These are phyloP conservation scores for Muscicapa striata DNA, from an alignment of 2,797 vertebrate species.

Conservation along the genomic window DNA sequence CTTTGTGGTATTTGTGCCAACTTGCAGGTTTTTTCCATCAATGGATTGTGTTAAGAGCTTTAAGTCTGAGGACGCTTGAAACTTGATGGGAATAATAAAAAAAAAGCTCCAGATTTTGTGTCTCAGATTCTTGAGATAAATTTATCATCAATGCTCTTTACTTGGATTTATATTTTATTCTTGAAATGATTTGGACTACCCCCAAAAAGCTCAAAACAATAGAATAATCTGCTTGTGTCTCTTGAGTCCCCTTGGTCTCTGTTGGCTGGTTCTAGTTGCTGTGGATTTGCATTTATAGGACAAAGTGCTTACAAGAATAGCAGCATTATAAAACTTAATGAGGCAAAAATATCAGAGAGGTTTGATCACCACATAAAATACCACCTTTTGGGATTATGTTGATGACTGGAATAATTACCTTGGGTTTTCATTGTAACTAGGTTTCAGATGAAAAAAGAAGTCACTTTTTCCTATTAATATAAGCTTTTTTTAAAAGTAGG, in stretches of 20 bases:
- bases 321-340: constrained; percentile 62
- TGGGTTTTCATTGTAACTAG: constrained; percentile 20
- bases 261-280: constrained; percentile 39
- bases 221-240: constrained; percentile 17
- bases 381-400: constrained; percentile 59
- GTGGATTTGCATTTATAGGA: constrained; percentile 65
- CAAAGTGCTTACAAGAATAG: constrained; percentile 54
- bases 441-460: background rate
- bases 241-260: constrained; percentile 32
- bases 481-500: background rate
- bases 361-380: constrained; percentile 49
- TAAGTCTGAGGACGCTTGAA: background rate
- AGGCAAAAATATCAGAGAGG: constrained; percentile 48
- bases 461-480: background rate
- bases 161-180: background rate
- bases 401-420: constrained; percentile 41
- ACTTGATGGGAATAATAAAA: background rate
- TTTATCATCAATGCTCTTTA: background rate
- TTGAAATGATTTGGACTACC: constrained; percentile 3
- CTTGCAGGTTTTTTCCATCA: background rate
- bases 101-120: background rate
- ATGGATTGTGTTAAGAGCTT: background rate
- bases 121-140: background rate
- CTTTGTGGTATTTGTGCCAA: background rate
- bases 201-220: constrained; percentile 2